phyloP scores from a whole-genome alignment of 2,888 invertebrate species.

The Elgonia sp. region DNA sequence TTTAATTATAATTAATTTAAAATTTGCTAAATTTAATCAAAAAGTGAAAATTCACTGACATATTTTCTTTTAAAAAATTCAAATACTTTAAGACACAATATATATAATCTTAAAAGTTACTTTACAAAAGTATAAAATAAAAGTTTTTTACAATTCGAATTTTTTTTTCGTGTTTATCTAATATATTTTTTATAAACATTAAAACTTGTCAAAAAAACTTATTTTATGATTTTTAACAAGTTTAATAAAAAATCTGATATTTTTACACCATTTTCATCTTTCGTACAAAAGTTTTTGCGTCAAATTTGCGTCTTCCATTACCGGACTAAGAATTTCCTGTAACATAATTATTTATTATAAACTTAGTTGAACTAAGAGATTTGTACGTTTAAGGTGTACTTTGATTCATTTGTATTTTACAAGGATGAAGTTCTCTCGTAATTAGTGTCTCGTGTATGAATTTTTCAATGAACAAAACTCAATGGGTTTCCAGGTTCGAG shows the following conservation, averaged over 20 bases:
- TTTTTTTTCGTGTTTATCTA: too few relatives aligned
- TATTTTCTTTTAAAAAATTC: too few relatives aligned
- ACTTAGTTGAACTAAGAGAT: conserved; percentile 15
- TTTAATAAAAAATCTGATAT: not conserved
- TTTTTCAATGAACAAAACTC: conserved; percentile 53
- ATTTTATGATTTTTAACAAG: too few relatives aligned
- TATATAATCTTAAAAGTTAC: too few relatives aligned
- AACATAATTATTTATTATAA: conserved; percentile 49
- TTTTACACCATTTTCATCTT: not conserved
- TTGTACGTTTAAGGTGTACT: conserved; percentile 42
- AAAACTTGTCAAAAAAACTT: too few relatives aligned
- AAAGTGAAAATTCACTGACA: too few relatives aligned
- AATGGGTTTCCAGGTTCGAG: conserved; percentile 49
- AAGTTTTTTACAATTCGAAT: too few relatives aligned
- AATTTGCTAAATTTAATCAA: too few relatives aligned
- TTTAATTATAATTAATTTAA: too few relatives aligned
- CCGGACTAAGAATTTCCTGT: conserved; percentile 38
- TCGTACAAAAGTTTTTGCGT: conserved; percentile 56
- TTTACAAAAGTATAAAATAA: too few relatives aligned
- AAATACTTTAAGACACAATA: too few relatives aligned
- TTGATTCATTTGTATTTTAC: conserved; percentile 38
- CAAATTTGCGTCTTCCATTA: conserved; percentile 71
- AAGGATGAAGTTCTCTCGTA: not conserved
- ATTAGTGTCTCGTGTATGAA: conserved; percentile 7
- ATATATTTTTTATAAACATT: too few relatives aligned